These are phyloP conservation scores for Syngnathus rostellatus DNA, from an alignment of 2,797 vertebrate species.

Conservation along the genomic window DNA sequence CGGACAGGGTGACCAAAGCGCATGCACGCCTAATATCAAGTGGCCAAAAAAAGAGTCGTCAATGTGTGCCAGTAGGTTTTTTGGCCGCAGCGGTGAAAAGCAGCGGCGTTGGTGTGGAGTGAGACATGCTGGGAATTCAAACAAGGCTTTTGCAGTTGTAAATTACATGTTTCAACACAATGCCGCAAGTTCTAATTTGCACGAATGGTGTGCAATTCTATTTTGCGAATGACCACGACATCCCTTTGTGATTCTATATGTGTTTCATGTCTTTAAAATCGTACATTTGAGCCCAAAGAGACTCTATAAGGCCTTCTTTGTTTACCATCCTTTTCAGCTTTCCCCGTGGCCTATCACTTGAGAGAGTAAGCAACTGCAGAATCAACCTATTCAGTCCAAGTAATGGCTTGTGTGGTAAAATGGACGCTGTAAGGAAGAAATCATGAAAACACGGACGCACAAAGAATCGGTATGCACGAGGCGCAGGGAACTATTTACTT, in stretches of 20 bases:
- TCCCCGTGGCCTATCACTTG: slow-evolving; percentile 24
- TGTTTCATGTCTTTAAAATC: slow-evolving; percentile 3
- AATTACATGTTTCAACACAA: slow-evolving; percentile 31
- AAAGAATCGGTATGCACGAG: slow-evolving; percentile 73
- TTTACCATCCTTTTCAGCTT: slow-evolving; percentile 56
- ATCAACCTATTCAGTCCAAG: slow-evolving; percentile 50
- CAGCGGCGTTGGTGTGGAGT: slow-evolving; percentile 29
- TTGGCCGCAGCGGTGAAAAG: slow-evolving; percentile 30
- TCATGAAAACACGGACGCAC: slow-evolving; percentile 78
- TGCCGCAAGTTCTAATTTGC: slow-evolving; percentile 25
- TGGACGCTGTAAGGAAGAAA: slow-evolving; percentile 61
- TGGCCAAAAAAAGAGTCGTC: slow-evolving; percentile 6
- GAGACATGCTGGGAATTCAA: slow-evolving; percentile 45
- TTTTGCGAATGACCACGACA: neutral
- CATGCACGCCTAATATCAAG: slow-evolving; percentile 5
- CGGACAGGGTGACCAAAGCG: slow-evolving; percentile 1
- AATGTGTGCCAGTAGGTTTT: slow-evolving; percentile 29
- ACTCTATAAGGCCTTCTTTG: slow-evolving; percentile 33
- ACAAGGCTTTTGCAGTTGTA: slow-evolving; percentile 34
- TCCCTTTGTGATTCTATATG: neutral
- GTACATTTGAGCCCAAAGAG: slow-evolving; percentile 6
- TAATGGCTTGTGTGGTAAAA: slow-evolving; percentile 61
- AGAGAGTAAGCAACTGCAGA: slow-evolving; percentile 27
- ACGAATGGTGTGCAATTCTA: neutral
- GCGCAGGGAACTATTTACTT: slow-evolving; percentile 6